Conservation (phyloP, 2,797 vertebrate species). For the Intellagama lesueurii region DNA sequence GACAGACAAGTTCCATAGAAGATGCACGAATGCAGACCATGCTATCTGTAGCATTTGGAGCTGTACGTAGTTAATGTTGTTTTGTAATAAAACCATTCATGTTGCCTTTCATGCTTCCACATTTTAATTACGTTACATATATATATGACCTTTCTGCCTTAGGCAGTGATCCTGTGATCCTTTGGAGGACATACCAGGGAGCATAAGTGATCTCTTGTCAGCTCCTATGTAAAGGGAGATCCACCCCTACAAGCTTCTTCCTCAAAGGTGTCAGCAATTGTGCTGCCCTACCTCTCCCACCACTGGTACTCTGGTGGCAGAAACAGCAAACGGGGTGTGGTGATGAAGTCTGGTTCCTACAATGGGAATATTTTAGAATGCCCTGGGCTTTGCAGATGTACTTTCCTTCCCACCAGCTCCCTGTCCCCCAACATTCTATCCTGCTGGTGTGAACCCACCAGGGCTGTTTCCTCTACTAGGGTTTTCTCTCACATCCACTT, state of each 20-base stretch:
- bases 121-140: background rate
- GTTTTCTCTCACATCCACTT: background rate
- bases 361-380: background rate
- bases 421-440: background rate
- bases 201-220: background rate
- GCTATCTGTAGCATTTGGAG: slow-evolving; percentile 97
- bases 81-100: background rate
- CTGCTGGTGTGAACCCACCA: background rate
- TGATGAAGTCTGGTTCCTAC: too few relatives aligned
- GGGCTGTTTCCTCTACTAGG: background rate
- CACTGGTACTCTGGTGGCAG: background rate
- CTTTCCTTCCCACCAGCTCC: background rate
- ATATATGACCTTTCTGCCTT: slow-evolving; percentile 16
- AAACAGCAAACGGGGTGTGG: background rate
- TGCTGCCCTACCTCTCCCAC: background rate
- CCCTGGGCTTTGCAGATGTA: background rate
- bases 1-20: slow-evolving; percentile 92
- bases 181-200: too few relatives aligned
- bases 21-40: slow-evolving; percentile 97
- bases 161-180: background rate
- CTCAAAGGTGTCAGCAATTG: background rate
- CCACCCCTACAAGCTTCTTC: too few relatives aligned
- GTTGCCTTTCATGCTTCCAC: background rate
- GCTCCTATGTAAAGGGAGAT: background rate
- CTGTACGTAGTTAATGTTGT: slow-evolving; percentile 86